Base-by-base conservation (phyloP, 37 sponge, comb jelly and placozoan genomes). In the Aplysina aerophoba region DNA sequence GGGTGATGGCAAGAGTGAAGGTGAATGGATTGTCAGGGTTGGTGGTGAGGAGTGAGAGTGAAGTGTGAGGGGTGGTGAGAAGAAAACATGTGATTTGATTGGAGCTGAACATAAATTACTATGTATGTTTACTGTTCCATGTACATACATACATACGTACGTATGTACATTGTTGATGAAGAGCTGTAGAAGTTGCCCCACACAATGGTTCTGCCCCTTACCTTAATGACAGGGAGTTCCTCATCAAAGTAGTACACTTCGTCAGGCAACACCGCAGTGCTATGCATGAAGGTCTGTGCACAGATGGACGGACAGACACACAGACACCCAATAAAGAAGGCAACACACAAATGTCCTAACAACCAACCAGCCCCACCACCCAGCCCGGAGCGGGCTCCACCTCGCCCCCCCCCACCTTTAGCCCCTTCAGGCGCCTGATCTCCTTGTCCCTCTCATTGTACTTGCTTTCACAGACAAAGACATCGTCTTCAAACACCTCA, bases 401-500 rank as follows among this genome's bases (percentile, higher is more conserved):
- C 11, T 63, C 50, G 3, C 6, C 50, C 50, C 8, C 50, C 25
- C 75, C 59, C 58, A 95, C 95, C 74, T 93, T 93, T 31, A 93
- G 67, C 28, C 57, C 67, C 64, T 88, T 97, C 53, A 89, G n/a
- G 37, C 79, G 73, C 61, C 80, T 87, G 79, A 97, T 89, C 30
- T 88, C 88, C 84, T 93, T 89, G 12, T 97, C 96, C 12, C 54
- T 81, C 31, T 97, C 97, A 73, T 95, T 88, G 84, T 97, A 97
- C 41, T 89, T 87, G 40, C 60, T 66, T 73, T 90, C 93, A 82
- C 88, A 86, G 59, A 97, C 80, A 75, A 74, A 95, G 60, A 97
- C 97, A 85, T 97, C 93, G 4, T 67, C 67, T 84, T 95, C 97
- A 24, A 75, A 62, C 57, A 85, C 80, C 61, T 87, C 93, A 55